Evolutionary conservation across 1,140 invertebrate species (phyloP).

Genomic region (Drosophila lacertosa): DNA sequence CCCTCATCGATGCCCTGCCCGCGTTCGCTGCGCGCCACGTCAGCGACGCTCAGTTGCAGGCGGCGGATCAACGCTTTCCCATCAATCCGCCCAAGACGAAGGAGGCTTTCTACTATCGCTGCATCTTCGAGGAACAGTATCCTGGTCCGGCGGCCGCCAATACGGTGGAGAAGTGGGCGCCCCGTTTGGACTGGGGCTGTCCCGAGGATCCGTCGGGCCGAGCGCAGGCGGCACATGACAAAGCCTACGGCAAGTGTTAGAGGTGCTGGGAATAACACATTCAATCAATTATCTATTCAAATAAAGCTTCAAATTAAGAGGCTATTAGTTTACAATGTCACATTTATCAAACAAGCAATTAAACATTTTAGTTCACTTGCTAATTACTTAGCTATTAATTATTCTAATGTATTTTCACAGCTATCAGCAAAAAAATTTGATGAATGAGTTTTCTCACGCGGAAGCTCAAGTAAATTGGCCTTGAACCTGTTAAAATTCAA

Average conservation of each 20-base stretch:
- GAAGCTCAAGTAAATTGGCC: background rate
- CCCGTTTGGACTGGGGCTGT: conserved; percentile 73
- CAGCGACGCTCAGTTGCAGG: conserved; percentile 86
- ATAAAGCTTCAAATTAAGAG: too few species aligned
- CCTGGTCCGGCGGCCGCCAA: conserved; percentile 51
- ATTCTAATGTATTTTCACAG: background rate
- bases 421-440: background rate
- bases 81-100: conserved; percentile 90
- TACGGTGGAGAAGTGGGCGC: conserved; percentile 71
- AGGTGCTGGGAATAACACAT: background rate
- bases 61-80: conserved; percentile 87
- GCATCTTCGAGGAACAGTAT: conserved; percentile 66
- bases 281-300: background rate
- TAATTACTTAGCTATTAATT: background rate
- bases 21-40: conserved; percentile 87
- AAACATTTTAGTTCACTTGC: background rate
- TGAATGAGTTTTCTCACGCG: background rate
- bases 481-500: conserved; percentile 16
- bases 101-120: conserved; percentile 92
- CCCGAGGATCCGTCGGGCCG: conserved; percentile 70
- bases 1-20: conserved; percentile 66
- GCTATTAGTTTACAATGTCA: background rate
- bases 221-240: conserved; percentile 61
- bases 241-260: conserved; percentile 44
- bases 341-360: background rate